Percentiles rank a stretch among this genome's conserved stretches.
These are phyloP conservation scores for Coelinius sp. DNA, from an alignment of 2,888 invertebrate species.

Conservation along the genomic window DNA sequence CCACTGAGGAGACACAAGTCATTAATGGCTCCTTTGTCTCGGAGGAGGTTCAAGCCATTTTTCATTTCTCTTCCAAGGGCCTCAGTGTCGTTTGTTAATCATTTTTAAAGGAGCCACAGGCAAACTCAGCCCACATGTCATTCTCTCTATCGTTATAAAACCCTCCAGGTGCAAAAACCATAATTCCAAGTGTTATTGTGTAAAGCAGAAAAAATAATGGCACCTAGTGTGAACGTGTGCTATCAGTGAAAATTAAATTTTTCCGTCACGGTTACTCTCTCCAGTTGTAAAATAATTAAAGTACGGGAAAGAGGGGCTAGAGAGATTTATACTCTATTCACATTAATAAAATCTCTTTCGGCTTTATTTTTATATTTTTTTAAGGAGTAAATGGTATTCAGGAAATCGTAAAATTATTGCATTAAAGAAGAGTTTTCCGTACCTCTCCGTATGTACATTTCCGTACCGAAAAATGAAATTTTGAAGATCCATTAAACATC, in stretches of 20 bases:
- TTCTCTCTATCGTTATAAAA: conserved; percentile 8
- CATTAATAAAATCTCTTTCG: background rate
- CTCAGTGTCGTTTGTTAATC: conserved; percentile 60
- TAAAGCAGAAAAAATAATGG: background rate
- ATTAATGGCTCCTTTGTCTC: conserved; percentile 58
- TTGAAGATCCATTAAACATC: background rate
- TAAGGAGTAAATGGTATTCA: background rate
- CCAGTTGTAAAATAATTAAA: conserved; percentile 27
- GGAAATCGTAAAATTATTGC: background rate
- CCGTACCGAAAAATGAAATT: too few relatives aligned
- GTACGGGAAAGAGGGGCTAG: background rate
- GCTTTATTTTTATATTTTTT: background rate
- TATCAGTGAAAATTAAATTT: conserved; percentile 20
- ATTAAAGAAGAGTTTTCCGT: background rate
- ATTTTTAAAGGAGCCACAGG: conserved; percentile 63
- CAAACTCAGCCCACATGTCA: conserved; percentile 57
- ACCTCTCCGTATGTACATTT: background rate
- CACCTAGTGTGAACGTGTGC: background rate
- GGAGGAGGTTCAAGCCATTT: conserved; percentile 56
- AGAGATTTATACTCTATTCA: conserved; percentile 3
- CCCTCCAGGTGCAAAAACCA: background rate
- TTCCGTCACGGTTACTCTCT: background rate
- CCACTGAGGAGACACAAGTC: conserved; percentile 43
- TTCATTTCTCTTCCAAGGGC: conserved; percentile 54
- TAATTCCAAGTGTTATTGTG: conserved; percentile 11